Evolutionary conservation across 2,113 vertebrate species (phyloP).

Genomic region (Rhodinocichla rosea): DNA sequence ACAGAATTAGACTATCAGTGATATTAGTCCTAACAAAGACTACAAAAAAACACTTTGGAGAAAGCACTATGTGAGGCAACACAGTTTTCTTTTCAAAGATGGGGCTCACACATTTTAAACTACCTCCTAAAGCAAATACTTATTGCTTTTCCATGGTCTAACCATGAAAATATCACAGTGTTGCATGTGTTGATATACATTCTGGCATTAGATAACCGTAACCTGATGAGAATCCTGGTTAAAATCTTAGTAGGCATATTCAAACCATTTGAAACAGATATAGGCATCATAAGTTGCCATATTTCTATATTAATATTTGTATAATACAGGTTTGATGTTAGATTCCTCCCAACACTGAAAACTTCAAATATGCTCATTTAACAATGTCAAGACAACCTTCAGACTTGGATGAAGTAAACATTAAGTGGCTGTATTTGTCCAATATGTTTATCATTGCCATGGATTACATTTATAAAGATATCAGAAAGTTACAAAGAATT

Average conservation of each 20-base stretch:
- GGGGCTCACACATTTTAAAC: background rate
- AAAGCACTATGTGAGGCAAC: background rate
- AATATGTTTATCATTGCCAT: conserved; percentile 18
- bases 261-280: background rate
- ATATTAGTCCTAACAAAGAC: background rate
- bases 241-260: background rate
- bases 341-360: background rate
- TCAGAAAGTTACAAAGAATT: background rate
- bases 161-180: background rate
- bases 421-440: background rate
- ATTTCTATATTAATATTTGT: background rate
- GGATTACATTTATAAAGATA: conserved; percentile 31
- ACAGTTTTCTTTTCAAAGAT: background rate
- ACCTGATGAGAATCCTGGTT: background rate
- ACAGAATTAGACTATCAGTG: background rate
- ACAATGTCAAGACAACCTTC: background rate
- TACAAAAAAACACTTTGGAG: background rate
- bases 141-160: background rate
- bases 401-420: background rate
- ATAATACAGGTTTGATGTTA: background rate
- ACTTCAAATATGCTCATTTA: background rate
- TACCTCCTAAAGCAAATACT: background rate
- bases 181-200: background rate
- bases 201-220: background rate
- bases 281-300: background rate